Evolutionary conservation across 2,888 invertebrate genomes (phyloP), one percentile per base, ranked within the genome.

Genomic region (Oegoconia quadripuncta): DNA sequence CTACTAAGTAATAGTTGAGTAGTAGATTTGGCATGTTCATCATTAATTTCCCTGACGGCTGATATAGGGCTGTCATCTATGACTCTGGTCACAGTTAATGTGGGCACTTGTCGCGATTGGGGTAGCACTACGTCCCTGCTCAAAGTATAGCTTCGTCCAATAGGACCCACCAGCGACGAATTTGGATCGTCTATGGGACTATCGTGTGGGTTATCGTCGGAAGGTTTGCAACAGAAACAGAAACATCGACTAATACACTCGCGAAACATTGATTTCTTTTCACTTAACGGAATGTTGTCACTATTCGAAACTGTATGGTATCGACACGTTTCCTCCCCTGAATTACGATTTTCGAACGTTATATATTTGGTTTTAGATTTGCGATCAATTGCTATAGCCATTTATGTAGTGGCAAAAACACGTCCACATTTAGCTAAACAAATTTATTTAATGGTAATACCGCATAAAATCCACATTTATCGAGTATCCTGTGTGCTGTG

Each of bases 401-500:
- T 82, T 56, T 52, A 64, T 50, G 37, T 18, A 35, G 11, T 16
- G 41, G 31, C 50, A 51, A 51, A 62, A 59, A 68, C 73, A 62
- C 72, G 64, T 62, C 70, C 59, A 50, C 51, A 51, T 60, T 48
- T 37, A 55, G 64, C 58, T 59, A 52, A 56, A 59, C 54, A 45
- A 50, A 64, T 61, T 60, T 52, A 67, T 55, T 52, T 53, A 64
- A 58, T 69, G 65, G 58, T 58, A 62, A 67, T 64, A 67, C 51
- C 48, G 65, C 46, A 66, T 65, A 59, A 72, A 82, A 76, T 76
- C 70, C 71, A 55, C 61, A 61, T 73, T 71, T 34, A 76, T 83
- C 84, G 83, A 81, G 64, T 73, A 70, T 78, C 78, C 79, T 69
- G 67, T 64, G 55, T 50, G 50, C 60, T 66, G 63, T 54, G 62